These are phyloP conservation scores for Drosophila sturtevanti DNA, from an alignment of 1,140 invertebrate genomes.

Conservation along the genomic window DNA sequence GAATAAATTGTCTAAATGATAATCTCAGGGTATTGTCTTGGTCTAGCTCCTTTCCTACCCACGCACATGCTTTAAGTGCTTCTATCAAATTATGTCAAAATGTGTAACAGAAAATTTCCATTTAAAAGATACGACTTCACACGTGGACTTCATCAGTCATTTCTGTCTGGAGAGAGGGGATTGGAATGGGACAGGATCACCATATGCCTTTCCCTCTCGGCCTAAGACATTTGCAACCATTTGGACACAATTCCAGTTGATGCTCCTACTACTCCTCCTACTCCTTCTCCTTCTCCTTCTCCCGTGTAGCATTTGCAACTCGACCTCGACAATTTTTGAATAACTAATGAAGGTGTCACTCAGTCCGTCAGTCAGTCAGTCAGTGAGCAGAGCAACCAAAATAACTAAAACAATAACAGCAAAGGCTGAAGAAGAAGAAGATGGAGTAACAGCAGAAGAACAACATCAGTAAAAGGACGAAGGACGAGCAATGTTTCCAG, in stretches of 20 bases:
- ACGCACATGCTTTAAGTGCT: slow-evolving; percentile 14
- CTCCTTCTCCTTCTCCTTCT: slow-evolving; percentile 10
- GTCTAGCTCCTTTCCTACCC: not conserved
- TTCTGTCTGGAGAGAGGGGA: not conserved
- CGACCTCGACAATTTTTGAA: slow-evolving; percentile 71
- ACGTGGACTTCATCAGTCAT: slow-evolving; percentile 30
- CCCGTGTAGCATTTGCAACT: not conserved
- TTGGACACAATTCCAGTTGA: slow-evolving; percentile 69
- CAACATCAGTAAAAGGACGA: not conserved
- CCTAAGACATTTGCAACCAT: slow-evolving; percentile 51
- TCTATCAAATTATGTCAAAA: slow-evolving; percentile 7
- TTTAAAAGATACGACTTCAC: slow-evolving; percentile 25
- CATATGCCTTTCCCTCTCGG: slow-evolving; percentile 46
- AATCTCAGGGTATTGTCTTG: slow-evolving; percentile 33
- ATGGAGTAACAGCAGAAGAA: not conserved
- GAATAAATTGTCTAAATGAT: not conserved
- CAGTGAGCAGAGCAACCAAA: slow-evolving; percentile 17
- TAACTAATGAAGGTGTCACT: slow-evolving; percentile 78
- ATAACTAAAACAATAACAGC: slow-evolving; percentile 65
- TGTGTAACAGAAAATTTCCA: slow-evolving; percentile 3
- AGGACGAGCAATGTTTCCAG: slow-evolving; percentile 21
- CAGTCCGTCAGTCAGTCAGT: slow-evolving; percentile 51
- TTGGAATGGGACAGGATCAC: slow-evolving; percentile 25
- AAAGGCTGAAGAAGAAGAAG: not conserved
- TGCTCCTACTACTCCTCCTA: slow-evolving; percentile 28